Evolutionary conservation across 2,888 invertebrate species (phyloP).

Genomic region (Lycocerus yunnanus): DNA sequence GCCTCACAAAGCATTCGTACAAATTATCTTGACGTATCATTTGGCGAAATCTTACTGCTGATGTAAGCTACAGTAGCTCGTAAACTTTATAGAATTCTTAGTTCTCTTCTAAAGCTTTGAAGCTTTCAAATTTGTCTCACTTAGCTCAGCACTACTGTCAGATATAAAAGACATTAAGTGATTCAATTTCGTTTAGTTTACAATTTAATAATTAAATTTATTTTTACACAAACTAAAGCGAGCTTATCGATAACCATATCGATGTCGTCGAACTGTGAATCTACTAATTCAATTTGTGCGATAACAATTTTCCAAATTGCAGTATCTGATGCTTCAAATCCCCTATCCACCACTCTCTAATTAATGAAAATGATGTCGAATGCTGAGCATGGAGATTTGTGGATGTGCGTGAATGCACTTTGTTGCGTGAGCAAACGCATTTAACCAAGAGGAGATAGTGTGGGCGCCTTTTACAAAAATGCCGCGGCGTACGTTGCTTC

Average conservation of each 20-base stretch:
- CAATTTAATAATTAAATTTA: background rate
- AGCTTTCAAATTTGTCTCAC: constrained; percentile 17
- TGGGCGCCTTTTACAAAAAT: constrained; percentile 22
- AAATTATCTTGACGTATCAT: background rate
- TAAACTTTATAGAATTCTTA: constrained; percentile 7
- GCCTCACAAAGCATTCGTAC: background rate
- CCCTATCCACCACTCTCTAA: constrained; percentile 9
- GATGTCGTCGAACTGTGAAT: background rate
- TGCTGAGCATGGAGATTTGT: constrained; percentile 23
- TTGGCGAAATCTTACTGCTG: background rate
- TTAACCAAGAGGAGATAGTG: constrained; percentile 23
- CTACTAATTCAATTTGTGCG: constrained; percentile 16
- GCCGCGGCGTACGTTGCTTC: constrained; percentile 24
- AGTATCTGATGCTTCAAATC: constrained; percentile 15
- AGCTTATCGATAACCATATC: background rate
- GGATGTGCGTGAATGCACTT: constrained; percentile 20
- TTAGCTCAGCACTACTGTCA: constrained; percentile 18
- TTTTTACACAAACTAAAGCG: background rate
- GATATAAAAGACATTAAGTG: constrained; percentile 13
- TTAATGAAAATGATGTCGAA: constrained; percentile 21
- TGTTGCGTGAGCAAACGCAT: constrained; percentile 26
- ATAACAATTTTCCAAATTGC: constrained; percentile 16
- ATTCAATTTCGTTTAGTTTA: background rate
- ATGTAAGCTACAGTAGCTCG: constrained; percentile 2
- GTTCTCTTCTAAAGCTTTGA: background rate